Conservation (phyloP, 2,113 vertebrate genomes). For the Aegotheles bennettii region DNA sequence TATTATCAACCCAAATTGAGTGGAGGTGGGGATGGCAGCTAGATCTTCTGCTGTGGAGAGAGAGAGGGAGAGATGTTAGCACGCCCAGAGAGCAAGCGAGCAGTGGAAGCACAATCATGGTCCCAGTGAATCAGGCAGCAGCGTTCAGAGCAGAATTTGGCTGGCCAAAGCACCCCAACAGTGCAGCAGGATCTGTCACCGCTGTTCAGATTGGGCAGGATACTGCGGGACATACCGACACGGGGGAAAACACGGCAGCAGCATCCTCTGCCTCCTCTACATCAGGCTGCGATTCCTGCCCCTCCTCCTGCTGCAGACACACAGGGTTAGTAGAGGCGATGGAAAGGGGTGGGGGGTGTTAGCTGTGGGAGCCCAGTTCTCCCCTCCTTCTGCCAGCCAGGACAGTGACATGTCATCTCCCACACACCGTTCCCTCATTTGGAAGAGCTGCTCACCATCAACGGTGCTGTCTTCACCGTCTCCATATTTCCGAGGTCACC, state of each 20-base stretch:
- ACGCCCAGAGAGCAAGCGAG: rapidly evolving
- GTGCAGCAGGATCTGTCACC: not conserved
- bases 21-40: conserved; percentile 36
- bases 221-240: conserved; percentile 68
- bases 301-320: conserved; percentile 76
- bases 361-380: not conserved
- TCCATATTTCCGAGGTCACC: conserved; percentile 84
- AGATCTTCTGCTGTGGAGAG: conserved; percentile 79
- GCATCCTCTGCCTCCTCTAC: conserved; percentile 68
- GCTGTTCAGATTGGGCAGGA: not conserved
- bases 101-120: not conserved
- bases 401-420: not conserved
- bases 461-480: conserved; percentile 75
- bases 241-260: conserved; percentile 4
- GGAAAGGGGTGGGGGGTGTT: not conserved
- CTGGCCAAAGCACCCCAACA: conserved; percentile 28
- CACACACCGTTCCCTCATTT: not conserved
- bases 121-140: not conserved
- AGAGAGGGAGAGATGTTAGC: conserved; percentile 18
- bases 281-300: conserved; percentile 69
- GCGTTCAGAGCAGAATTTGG: not conserved
- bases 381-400: not conserved
- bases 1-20: conserved; percentile 70
- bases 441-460: conserved; percentile 66
- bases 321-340: conserved; percentile 61